These are phyloP conservation scores for Patiria miniata DNA, from an alignment of 35 echinoderm and acorn worm genomes.

Conservation along the genomic window DNA sequence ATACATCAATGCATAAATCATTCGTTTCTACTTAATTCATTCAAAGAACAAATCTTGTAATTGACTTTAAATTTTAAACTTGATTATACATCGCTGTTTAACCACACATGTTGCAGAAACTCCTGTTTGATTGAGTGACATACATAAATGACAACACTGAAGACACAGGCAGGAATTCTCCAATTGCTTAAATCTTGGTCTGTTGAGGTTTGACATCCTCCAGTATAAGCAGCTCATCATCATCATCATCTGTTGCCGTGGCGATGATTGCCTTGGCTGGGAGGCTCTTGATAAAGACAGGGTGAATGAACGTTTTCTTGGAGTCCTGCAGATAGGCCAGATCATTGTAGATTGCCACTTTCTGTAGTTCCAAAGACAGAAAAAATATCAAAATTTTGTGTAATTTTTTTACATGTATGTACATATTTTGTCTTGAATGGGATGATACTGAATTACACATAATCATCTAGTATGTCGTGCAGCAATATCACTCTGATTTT, in stretches of 20 bases:
- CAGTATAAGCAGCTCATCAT: conserved; percentile 70
- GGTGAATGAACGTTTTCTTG: conserved; percentile 48
- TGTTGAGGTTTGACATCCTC: conserved; percentile 67
- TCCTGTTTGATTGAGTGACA: too few relatives aligned
- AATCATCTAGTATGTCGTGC: neutral
- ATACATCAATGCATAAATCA: too few relatives aligned
- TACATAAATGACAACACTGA: too few relatives aligned
- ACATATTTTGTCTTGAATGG: neutral
- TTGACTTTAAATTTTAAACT: too few relatives aligned
- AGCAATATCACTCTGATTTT: too few relatives aligned
- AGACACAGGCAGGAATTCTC: neutral
- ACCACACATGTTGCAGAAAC: too few relatives aligned
- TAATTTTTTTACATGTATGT: neutral
- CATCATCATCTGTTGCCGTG: conserved; percentile 59
- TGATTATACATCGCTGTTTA: too few relatives aligned
- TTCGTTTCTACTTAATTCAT: too few relatives aligned
- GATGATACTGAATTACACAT: neutral
- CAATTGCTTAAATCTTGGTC: conserved; percentile 57
- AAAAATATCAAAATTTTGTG: neutral
- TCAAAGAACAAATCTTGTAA: too few relatives aligned
- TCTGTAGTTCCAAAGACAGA: conserved; percentile 48
- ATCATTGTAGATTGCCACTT: conserved; percentile 90
- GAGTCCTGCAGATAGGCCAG: conserved; percentile 78
- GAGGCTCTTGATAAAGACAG: conserved; percentile 70
- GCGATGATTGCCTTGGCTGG: conserved; percentile 32